These are phyloP conservation scores for Glossosoma conforme DNA, from an alignment of 1,140 invertebrate species.

Conservation along the genomic window DNA sequence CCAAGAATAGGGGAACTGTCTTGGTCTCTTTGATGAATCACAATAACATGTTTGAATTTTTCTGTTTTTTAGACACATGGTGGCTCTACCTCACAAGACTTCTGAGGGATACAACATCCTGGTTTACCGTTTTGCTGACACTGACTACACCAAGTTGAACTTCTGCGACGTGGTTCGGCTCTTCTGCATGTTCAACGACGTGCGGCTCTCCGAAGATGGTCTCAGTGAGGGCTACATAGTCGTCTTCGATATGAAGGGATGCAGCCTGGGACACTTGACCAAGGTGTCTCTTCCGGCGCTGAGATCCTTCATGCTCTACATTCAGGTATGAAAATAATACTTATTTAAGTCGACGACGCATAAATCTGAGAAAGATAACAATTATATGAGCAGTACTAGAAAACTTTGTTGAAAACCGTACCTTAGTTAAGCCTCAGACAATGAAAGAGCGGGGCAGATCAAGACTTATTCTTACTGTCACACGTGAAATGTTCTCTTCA, in stretches of 20 bases:
- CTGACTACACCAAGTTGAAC: constrained; percentile 55
- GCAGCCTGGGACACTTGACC: constrained; percentile 56
- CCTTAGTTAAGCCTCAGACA: too few species aligned
- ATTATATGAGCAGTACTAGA: too few species aligned
- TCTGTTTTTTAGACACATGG: constrained; percentile 49
- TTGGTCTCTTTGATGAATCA: too few species aligned
- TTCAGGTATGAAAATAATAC: too few species aligned
- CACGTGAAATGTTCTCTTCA: too few species aligned
- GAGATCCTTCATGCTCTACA: constrained; percentile 59
- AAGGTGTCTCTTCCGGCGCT: constrained; percentile 54
- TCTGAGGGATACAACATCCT: constrained; percentile 57
- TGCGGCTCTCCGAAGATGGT: constrained; percentile 56
- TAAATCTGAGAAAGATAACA: too few species aligned
- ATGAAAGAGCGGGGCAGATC: too few species aligned
- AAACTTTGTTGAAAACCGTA: too few species aligned
- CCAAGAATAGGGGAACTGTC: too few species aligned
- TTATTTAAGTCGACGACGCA: too few species aligned
- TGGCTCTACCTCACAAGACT: constrained; percentile 50
- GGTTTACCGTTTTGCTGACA: constrained; percentile 53
- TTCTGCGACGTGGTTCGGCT: constrained; percentile 56
- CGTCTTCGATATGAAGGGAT: constrained; percentile 63
- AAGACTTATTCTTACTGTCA: too few species aligned
- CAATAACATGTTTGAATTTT: background rate
- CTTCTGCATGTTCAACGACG: constrained; percentile 63
- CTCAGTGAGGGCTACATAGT: constrained; percentile 59